Base-by-base conservation (phyloP, 2,113 vertebrate genomes). In the Leptobrachium ailaonicum region DNA sequence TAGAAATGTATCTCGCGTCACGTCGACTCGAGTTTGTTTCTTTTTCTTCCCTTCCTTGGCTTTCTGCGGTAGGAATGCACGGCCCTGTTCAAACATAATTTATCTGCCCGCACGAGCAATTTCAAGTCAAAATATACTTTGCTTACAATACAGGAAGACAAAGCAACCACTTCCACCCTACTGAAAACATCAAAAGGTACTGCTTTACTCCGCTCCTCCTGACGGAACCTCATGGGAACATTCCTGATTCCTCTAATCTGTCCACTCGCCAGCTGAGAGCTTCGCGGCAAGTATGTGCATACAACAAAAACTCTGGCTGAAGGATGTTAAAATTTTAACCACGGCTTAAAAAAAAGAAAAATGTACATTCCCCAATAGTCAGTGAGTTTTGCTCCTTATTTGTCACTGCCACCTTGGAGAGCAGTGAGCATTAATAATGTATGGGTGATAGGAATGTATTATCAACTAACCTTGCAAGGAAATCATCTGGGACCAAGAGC, bases 361-460 rank as follows among this genome's bases (percentile, higher is more conserved):
- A 96, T 95, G 94, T 95, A 94, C 96, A 96, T 96, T 96, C 95
- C 94, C 90, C 92, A 95, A 94, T 92, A 96, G 95, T 97, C 95
- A 95, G 95, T 96, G 94, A 94, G 94, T 95, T 95, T 88, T 93
- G 92, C 94, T 96, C 95, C 94, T 95, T 95, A 98, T 98, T 98
- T 98, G 95, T 98, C 97, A 97, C 95, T 97, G 96, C 95, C 96
- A 98, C 94, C 96, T 96, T 95, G 94, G 94, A 95, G 93, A 95
- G 94, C 85, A 70, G 92, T 89, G 88, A 92, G 93, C 94, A 99
- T 99, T 98, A 98, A 98, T 98, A 98, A 99, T 98, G 95, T 94
- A 97, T 96, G 92, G 95, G 89, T 93, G 90, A 92, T 88, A 94
- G 94, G 95, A 96, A 96, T 97, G 95, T 96, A 96, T 98, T 99